Conservation (phyloP, 2,888 invertebrate species). For the Acronicta alni region DNA sequence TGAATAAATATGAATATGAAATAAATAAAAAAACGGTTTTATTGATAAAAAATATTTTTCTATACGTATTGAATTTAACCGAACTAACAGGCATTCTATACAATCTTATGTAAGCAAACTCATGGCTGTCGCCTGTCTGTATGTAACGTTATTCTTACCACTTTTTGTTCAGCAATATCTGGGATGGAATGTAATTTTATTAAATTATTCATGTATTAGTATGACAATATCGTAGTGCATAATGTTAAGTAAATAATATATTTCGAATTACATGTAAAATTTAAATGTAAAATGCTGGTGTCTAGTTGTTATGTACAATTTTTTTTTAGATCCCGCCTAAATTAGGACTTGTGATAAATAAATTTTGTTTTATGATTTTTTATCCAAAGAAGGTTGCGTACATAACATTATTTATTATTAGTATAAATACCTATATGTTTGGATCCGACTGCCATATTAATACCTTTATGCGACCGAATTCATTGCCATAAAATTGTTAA, state of each 20-base stretch:
- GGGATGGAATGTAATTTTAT: conserved; percentile 77
- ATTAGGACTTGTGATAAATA: conserved; percentile 54
- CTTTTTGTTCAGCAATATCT: conserved; percentile 79
- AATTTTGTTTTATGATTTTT: conserved; percentile 42
- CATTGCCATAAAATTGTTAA: conserved; percentile 36
- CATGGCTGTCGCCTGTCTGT: conserved; percentile 74
- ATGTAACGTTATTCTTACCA: conserved; percentile 61
- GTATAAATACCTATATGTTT: conserved; percentile 11
- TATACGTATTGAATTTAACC: conserved; percentile 76
- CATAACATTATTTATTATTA: background rate
- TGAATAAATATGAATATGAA: conserved; percentile 39
- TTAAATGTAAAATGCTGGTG: conserved; percentile 77
- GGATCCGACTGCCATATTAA: conserved; percentile 15
- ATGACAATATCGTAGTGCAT: conserved; percentile 83
- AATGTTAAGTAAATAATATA: conserved; percentile 68
- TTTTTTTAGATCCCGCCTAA: conserved; percentile 68
- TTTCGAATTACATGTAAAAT: conserved; percentile 63
- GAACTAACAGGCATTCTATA: conserved; percentile 63
- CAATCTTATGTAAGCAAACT: conserved; percentile 63
- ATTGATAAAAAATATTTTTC: conserved; percentile 82
- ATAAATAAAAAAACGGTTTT: conserved; percentile 59
- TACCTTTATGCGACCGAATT: conserved; percentile 12
- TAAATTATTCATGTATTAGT: conserved; percentile 76
- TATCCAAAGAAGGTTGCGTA: conserved; percentile 29
- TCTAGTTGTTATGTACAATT: conserved; percentile 75